phyloP scores from a whole-genome alignment of 2,888 invertebrate species.

The Gari tellinella region DNA sequence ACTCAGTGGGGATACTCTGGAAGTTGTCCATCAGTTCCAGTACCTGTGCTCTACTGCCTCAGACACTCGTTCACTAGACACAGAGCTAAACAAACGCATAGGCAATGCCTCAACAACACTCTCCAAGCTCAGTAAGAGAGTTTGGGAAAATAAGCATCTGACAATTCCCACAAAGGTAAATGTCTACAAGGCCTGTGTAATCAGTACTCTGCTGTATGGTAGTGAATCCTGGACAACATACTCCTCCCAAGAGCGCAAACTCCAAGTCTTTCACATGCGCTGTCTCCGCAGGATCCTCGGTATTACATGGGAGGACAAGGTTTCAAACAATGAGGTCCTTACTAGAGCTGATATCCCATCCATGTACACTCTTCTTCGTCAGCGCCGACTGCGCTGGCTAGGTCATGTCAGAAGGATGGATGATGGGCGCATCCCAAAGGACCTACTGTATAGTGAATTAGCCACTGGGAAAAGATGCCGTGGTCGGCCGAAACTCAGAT shows the following conservation, averaged over 20 bases:
- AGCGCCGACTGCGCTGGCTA: too few relatives aligned
- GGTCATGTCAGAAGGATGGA: too few relatives aligned
- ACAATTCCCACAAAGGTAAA: neutral
- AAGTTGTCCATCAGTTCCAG: constrained; percentile 1
- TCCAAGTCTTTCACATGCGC: neutral
- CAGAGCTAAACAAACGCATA: neutral
- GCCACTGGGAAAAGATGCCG: too few relatives aligned
- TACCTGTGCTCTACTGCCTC: constrained; percentile 1
- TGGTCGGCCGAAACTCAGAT: too few relatives aligned
- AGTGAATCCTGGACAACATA: constrained; percentile 13
- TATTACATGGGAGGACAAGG: neutral
- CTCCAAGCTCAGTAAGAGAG: too few relatives aligned
- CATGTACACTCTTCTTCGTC: too few relatives aligned
- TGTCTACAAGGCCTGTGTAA: neutral
- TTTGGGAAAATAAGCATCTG: neutral
- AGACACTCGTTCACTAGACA: neutral
- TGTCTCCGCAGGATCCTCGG: constrained; percentile 6
- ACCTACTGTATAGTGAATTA: too few relatives aligned
- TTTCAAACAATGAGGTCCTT: too few relatives aligned
- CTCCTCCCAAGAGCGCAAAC: neutral
- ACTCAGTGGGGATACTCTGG: neutral
- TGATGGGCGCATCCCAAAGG: too few relatives aligned
- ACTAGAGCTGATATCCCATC: too few relatives aligned
- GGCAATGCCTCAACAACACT: neutral
- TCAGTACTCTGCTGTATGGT: constrained; percentile 1